These are phyloP conservation scores for Bucorvus abyssinicus DNA, from an alignment of 2,797 vertebrate species.

Conservation along the genomic window DNA sequence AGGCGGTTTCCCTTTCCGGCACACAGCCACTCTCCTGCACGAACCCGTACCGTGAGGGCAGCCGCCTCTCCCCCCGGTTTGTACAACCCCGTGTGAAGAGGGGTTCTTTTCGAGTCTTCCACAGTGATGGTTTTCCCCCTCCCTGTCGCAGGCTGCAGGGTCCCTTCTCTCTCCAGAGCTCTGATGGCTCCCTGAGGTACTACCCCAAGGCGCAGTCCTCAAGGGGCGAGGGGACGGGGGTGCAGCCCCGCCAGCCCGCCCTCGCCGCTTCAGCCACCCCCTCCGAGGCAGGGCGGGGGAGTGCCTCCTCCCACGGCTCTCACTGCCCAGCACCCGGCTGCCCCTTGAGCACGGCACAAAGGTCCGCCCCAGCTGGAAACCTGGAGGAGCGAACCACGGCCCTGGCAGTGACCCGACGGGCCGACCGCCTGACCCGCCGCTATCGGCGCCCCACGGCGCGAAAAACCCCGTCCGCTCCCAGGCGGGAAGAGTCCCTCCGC, in stretches of 20 bases:
- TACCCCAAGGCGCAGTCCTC: background rate
- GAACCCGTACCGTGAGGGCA: background rate
- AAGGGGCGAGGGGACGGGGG: too few species aligned
- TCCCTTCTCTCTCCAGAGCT: background rate
- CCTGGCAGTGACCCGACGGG: rapidly evolving
- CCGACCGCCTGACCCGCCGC: rapidly evolving
- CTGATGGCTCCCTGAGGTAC: background rate
- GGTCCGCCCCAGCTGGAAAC: rapidly evolving
- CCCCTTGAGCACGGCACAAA: rapidly evolving
- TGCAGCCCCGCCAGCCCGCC: background rate
- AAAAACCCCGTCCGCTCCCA: rapidly evolving
- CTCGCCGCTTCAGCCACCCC: background rate
- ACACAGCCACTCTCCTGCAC: background rate
- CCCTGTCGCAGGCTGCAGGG: background rate
- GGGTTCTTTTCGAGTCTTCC: background rate
- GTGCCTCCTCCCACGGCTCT: background rate
- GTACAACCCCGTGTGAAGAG: background rate
- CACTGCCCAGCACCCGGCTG: rapidly evolving
- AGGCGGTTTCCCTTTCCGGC: background rate
- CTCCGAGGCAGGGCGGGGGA: too few species aligned
- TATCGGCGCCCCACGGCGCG: rapidly evolving
- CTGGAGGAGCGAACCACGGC: rapidly evolving
- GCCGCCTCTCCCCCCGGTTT: background rate
- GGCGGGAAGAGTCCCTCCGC: background rate
- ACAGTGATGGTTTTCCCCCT: rapidly evolving